These are phyloP conservation scores for Neogobius melanostomus DNA, from an alignment of 2,113 vertebrate genomes.

Conservation along the genomic window DNA sequence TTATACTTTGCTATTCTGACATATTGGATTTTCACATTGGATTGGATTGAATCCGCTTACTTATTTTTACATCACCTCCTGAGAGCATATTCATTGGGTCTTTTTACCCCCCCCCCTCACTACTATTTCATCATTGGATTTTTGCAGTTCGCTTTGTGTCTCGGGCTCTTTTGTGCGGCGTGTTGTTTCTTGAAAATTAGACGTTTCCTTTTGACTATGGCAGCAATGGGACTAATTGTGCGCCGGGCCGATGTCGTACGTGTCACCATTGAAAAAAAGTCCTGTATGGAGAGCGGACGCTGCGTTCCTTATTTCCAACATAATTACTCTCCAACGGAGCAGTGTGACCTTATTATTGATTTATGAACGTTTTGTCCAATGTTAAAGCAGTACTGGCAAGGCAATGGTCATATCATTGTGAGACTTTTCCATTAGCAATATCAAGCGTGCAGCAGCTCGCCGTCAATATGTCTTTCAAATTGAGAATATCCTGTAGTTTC, in stretches of 20 bases:
- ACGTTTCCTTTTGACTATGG: conserved; percentile 51
- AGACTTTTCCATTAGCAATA: neutral
- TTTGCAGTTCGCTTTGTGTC: conserved; percentile 58
- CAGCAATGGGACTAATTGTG: conserved; percentile 53
- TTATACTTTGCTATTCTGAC: conserved; percentile 32
- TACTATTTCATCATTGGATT: conserved; percentile 55
- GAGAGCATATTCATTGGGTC: conserved; percentile 58
- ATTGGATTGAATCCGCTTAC: conserved; percentile 18
- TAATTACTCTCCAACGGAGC: conserved; percentile 10
- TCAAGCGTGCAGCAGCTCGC: neutral
- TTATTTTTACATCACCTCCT: conserved; percentile 66
- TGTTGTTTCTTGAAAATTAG: conserved; percentile 46
- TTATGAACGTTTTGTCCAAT: neutral
- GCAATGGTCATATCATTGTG: neutral
- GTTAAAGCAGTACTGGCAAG: neutral
- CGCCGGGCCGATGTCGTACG: conserved; percentile 21
- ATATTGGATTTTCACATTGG: conserved; percentile 18
- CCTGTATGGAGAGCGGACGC: neutral
- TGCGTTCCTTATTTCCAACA: neutral
- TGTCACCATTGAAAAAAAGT: conserved; percentile 22
- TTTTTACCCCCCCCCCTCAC: conserved; percentile 53
- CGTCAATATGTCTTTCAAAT: neutral
- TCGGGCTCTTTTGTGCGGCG: conserved; percentile 55
- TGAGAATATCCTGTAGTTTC: neutral
- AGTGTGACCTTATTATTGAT: conserved; percentile 5